Percentiles rank a stretch among this genome's conserved stretches.
These are phyloP conservation scores for Naja naja DNA, from an alignment of 2,113 vertebrate genomes.

Conservation along the genomic window DNA sequence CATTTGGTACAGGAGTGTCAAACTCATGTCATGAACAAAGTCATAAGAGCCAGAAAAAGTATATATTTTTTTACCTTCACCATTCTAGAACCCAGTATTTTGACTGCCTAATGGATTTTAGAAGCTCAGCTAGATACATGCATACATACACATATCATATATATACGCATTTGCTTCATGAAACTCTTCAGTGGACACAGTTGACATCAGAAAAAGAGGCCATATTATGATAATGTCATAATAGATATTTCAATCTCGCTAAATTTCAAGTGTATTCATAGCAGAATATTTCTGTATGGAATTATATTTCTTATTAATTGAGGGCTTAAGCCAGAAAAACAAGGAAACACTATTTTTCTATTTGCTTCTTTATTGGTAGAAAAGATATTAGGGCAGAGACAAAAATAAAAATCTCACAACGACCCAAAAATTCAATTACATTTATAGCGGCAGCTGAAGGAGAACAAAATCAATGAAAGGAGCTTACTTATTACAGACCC, in stretches of 20 bases:
- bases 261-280: constrained; percentile 12
- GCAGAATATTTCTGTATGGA: constrained; percentile 33
- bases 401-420: not conserved
- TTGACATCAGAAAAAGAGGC: constrained; percentile 17
- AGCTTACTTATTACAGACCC: constrained; percentile 78
- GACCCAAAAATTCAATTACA: constrained; percentile 75
- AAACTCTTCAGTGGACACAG: not conserved
- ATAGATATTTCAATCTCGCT: constrained; percentile 6
- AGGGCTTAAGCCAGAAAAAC: constrained; percentile 39
- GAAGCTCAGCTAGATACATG: not conserved
- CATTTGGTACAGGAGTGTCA: not conserved
- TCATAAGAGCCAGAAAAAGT: not conserved
- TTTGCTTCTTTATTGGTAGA: constrained; percentile 53
- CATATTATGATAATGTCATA: constrained; percentile 23
- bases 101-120: not conserved
- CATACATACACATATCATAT: too few species aligned
- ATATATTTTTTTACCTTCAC: not conserved
- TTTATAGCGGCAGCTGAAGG: constrained; percentile 75
- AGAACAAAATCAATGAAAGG: constrained; percentile 80
- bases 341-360: constrained; percentile 38
- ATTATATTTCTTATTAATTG: constrained; percentile 56
- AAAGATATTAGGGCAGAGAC: constrained; percentile 55
- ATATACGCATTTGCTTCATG: not conserved
- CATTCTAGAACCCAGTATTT: not conserved
- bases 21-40: too few species aligned